These are phyloP conservation scores for Drosophila prostipennis DNA, from an alignment of 2,888 invertebrate genomes.

Conservation along the genomic window DNA sequence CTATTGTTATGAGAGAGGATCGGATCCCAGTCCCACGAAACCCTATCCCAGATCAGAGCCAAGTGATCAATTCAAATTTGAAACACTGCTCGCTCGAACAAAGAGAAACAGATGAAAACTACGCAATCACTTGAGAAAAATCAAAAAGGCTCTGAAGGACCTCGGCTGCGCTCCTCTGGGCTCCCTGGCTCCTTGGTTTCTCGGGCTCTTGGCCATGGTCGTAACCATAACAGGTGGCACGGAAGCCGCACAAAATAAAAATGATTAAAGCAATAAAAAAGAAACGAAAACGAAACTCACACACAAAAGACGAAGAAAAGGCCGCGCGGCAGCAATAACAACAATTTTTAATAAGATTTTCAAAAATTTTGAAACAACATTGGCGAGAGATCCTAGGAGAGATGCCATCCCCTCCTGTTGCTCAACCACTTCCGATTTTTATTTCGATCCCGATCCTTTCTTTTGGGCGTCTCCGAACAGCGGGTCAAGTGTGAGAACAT, in stretches of 20 bases:
- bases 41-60: slow-evolving; percentile 62
- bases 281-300: slow-evolving; percentile 60
- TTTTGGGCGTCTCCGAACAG: slow-evolving; percentile 58
- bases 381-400: slow-evolving; percentile 39
- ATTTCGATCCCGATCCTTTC: slow-evolving; percentile 33
- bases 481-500: slow-evolving; percentile 83
- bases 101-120: slow-evolving; percentile 74
- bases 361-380: slow-evolving; percentile 55
- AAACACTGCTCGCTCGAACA: slow-evolving; percentile 71
- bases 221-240: slow-evolving; percentile 80
- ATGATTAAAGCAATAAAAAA: slow-evolving; percentile 76
- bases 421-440: slow-evolving; percentile 68
- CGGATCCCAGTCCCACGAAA: slow-evolving; percentile 62
- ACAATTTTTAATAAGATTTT: slow-evolving; percentile 82
- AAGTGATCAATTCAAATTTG: slow-evolving; percentile 79
- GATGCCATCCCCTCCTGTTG: slow-evolving; percentile 39
- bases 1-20: slow-evolving; percentile 66
- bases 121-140: slow-evolving; percentile 82
- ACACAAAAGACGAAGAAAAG: slow-evolving; percentile 51
- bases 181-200: not conserved
- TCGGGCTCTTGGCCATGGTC: slow-evolving; percentile 13
- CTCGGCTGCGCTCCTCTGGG: slow-evolving; percentile 37
- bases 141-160: slow-evolving; percentile 73
- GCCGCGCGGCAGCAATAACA: slow-evolving; percentile 57
- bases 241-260: slow-evolving; percentile 82